Base-by-base conservation (phyloP, 2,888 invertebrate species). In the Brachypalpus laphriformis region DNA sequence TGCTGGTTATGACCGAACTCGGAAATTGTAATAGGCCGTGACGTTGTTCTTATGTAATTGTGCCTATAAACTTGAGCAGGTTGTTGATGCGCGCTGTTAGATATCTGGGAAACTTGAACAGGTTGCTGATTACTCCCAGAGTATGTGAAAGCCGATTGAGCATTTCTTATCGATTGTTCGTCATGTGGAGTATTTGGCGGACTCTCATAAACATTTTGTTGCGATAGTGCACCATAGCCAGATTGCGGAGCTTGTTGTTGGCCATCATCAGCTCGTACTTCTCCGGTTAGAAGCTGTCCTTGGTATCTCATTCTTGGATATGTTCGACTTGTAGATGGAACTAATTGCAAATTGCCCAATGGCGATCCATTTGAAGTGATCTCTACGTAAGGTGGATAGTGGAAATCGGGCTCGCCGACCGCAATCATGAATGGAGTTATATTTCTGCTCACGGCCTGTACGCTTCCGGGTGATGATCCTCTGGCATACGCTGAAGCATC, bases 341-440 rank as follows among this genome's bases (percentile, higher is more conserved):
- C 25, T 8, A 18, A 70, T 14, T 51, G 65, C 20, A 76, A 37
- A 8, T 72, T 59, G 2, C 80, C 80, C 8, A 75, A 31, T 18
- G 85, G 85, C 7, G 81, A 76, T 20, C 86, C 89, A 65, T 87
- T 87, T 22, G 87, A 89, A 66, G 77, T 88, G 37, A 87, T 88
- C 25, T 90, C 89, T 54, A 89, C 89, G 77, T 83, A 47, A 65
- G 88, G 80, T 47, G 89, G 87, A 57, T 89, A 89, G 1, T 87
- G 88, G 68, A 88, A 88, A 51, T 89, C 88, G 6, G 89, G 87
- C 75, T 90, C 88, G 22, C 91, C 90, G 4, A 90, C 88, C 7
- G 88, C 71, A 2, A 90, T 86, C 88, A 89, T 89, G n/a, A 89
- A 89, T 4, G 91, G 89, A 0, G 89, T 80, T 0, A 88, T 54